These are phyloP conservation scores for Lytechinus variegatus DNA, from an alignment of 35 echinoderm and acorn worm genomes.

Conservation along the genomic window DNA sequence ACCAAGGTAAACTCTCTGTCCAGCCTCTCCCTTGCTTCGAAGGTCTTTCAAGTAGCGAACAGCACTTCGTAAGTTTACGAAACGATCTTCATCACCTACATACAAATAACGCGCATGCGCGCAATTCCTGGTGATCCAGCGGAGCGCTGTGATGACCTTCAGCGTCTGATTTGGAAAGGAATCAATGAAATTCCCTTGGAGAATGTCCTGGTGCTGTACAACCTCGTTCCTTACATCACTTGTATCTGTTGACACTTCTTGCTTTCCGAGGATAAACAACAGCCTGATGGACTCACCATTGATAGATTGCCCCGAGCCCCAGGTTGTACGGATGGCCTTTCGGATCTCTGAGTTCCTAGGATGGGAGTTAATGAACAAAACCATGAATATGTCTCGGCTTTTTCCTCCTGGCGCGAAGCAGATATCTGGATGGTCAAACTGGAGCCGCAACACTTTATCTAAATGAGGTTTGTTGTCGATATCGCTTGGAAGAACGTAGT, in stretches of 20 bases:
- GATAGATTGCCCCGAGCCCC: conserved; percentile 21
- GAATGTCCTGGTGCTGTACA: conserved; percentile 56
- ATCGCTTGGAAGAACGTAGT: conserved; percentile 47
- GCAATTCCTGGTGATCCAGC: conserved; percentile 56
- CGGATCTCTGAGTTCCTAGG: conserved; percentile 24
- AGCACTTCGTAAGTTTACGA: conserved; percentile 41
- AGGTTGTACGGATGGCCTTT: conserved; percentile 58
- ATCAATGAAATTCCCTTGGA: conserved; percentile 67
- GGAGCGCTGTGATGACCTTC: conserved; percentile 57
- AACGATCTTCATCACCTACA: conserved; percentile 68
- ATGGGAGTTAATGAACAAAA: conserved; percentile 41
- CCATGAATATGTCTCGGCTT: conserved; percentile 21
- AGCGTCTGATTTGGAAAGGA: conserved; percentile 57
- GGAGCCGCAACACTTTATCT: conserved; percentile 26
- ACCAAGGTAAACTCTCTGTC: conserved; percentile 50
- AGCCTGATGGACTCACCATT: conserved; percentile 27
- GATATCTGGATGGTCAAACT: conserved; percentile 41
- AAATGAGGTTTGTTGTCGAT: conserved; percentile 53
- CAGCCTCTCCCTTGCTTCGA: conserved; percentile 10
- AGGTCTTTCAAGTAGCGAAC: conserved; percentile 38
- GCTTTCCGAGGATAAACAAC: conserved; percentile 56
- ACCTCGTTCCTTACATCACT: conserved; percentile 31
- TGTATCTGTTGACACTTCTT: background rate
- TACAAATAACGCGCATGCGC: conserved; percentile 52
- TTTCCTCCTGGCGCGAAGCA: conserved; percentile 7